Base-by-base conservation (phyloP, 1,140 invertebrate species). In the Oryctes rhinoceros region DNA sequence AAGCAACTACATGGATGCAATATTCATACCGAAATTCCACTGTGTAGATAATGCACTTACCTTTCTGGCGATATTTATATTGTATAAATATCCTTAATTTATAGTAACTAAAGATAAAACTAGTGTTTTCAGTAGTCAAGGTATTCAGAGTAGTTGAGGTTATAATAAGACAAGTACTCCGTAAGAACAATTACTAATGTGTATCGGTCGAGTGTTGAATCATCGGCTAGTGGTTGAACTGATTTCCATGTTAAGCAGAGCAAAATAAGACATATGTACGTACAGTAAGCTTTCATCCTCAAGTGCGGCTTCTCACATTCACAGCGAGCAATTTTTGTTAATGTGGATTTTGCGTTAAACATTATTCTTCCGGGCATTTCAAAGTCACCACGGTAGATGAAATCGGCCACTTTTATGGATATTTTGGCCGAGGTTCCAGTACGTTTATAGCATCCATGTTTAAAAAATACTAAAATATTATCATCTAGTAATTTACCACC, bases 201-300 rank as follows among this genome's bases (percentile, higher is more conserved):
- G 53, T 59, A 4, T 4, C 13, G 53, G 18, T 59, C 13, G 4
- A 59, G 53, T 59, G 13, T 59, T 4, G 53, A 20, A n/a, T 59
- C 53, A 11, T 59, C 4, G 53, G 53, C 11, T 59, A 5, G 53
- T 59, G 11, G 53, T 59, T 59, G 53, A 11, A 59, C 18, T 4
- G 53, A 20, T 59, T 59, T 59, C 11, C 53, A 59, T 59, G 53
- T 59, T 59, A 59, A 59, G 53, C 53, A 59, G 53, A n/a, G 53
- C 13, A n/a, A 59, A 20, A 59, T 59, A 59, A 59, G 53, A 59
- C 53, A 4, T 15, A 59, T 59, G 53, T 11, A 59, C 53, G n/a
- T n/a, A n/a, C n/a, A n/a, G n/a, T n/a, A n/a, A n/a, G n/a, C n/a
- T n/a, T n/a, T n/a, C n/a, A n/a, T n/a, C n/a, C n/a, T n/a, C n/a